A percentile compares a stretch with the other conserved stretches of the same genome.
phyloP scores from a whole-genome alignment of 2,797 vertebrate genomes.

The Mastacembelus armatus region DNA sequence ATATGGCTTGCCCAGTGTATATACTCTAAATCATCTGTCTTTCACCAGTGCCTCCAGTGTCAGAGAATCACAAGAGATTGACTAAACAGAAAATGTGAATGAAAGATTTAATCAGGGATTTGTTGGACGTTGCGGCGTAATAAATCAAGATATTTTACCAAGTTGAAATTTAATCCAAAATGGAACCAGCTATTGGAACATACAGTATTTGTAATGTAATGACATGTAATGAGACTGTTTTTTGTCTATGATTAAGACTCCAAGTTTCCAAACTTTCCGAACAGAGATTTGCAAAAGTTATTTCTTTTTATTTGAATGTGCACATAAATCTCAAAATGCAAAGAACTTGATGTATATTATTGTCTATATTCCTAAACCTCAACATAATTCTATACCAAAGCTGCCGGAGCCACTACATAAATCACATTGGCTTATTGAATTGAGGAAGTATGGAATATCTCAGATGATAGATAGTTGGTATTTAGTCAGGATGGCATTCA shows the following conservation, averaged over 20 bases:
- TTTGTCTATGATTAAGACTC: background rate
- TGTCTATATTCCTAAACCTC: slow-evolving; percentile 36
- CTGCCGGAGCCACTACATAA: slow-evolving; percentile 59
- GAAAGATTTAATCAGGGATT: background rate
- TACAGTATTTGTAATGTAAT: no score
- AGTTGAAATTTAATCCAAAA: no score
- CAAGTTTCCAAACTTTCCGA: background rate
- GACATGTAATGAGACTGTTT: no score
- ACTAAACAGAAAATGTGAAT: background rate
- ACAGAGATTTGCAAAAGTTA: background rate
- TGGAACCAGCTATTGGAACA: background rate
- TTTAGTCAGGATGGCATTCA: slow-evolving; percentile 69
- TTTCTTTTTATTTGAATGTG: slow-evolving; percentile 7
- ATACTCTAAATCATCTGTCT: no score
- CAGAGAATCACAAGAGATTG: background rate
- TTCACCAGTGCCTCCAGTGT: background rate
- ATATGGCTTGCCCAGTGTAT: no score
- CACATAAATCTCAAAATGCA: slow-evolving; percentile 30
- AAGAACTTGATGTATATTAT: slow-evolving; percentile 41
- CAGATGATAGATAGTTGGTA: slow-evolving; percentile 76
- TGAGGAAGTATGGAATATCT: slow-evolving; percentile 71
- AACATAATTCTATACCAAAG: slow-evolving; percentile 43
- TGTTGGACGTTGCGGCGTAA: no score
- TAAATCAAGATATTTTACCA: background rate
- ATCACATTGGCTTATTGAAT: slow-evolving; percentile 74